These are phyloP conservation scores for Pangasianodon hypophthalmus DNA, from an alignment of 2,113 vertebrate species.

Conservation along the genomic window DNA sequence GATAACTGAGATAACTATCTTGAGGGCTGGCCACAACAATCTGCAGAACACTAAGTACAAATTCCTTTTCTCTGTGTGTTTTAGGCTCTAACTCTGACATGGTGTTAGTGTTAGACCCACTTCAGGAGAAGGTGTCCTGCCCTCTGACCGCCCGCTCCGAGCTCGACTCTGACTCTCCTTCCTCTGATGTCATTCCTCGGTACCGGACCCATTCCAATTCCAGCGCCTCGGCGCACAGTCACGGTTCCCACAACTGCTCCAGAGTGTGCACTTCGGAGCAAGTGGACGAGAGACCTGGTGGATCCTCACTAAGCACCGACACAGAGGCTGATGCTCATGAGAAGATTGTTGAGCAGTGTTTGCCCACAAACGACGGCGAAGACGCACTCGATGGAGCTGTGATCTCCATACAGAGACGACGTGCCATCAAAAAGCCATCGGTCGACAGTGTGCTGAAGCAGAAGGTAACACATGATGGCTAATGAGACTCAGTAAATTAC, in stretches of 20 bases:
- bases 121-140: constrained; percentile 65
- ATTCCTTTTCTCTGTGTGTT: not conserved
- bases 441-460: constrained; percentile 49
- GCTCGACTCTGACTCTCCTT: constrained; percentile 64
- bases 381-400: constrained; percentile 64
- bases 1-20: not conserved
- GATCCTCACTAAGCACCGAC: constrained; percentile 61
- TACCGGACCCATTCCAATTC: constrained; percentile 66
- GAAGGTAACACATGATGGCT: constrained; percentile 60
- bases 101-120: constrained; percentile 75
- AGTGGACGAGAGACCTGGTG: constrained; percentile 47
- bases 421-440: constrained; percentile 47
- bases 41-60: not conserved
- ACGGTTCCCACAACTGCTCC: constrained; percentile 47
- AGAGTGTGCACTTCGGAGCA: constrained; percentile 9
- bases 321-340: constrained; percentile 51
- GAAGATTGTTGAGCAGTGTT: not conserved
- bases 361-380: constrained; percentile 18
- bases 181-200: constrained; percentile 62
- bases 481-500: not conserved
- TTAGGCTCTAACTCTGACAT: constrained; percentile 71
- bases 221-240: constrained; percentile 62
- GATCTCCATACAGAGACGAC: constrained; percentile 49
- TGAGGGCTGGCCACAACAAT: not conserved
- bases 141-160: constrained; percentile 62